Conservation (phyloP, 2,797 vertebrate species). For the Alectoris magna region DNA sequence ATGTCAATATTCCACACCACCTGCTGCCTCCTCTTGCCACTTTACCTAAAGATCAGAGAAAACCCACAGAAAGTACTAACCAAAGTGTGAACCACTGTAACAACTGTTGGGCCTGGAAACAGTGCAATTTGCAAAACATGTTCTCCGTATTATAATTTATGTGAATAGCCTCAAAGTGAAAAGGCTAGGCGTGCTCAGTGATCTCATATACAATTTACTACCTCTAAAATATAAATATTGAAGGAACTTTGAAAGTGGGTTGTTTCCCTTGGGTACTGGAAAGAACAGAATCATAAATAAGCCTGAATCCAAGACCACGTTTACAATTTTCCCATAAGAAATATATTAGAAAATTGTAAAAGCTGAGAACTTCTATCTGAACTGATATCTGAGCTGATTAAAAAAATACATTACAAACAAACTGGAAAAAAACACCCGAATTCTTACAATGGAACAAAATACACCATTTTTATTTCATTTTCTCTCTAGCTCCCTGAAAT, state of each 20-base stretch:
- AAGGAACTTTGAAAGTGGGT: neutral
- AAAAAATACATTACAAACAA: neutral
- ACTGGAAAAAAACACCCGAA: neutral
- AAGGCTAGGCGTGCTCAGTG: neutral
- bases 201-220: slow-evolving; percentile 1
- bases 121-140: neutral
- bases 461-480: neutral
- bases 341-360: neutral
- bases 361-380: neutral
- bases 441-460: neutral
- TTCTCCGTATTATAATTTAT: neutral
- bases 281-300: slow-evolving; percentile 10
- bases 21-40: neutral
- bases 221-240: slow-evolving; percentile 20
- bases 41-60: slow-evolving; percentile 21
- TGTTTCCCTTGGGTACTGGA: neutral
- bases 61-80: neutral
- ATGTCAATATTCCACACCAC: slow-evolving; percentile 2
- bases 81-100: neutral
- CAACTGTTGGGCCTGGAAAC: neutral
- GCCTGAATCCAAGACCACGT: neutral
- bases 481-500: slow-evolving; percentile 20
- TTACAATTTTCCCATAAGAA: neutral
- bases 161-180: neutral
- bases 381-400: neutral